These are phyloP conservation scores for Panagrolaimus sp. DNA, from an alignment of 1,140 invertebrate species.

Conservation along the genomic window DNA sequence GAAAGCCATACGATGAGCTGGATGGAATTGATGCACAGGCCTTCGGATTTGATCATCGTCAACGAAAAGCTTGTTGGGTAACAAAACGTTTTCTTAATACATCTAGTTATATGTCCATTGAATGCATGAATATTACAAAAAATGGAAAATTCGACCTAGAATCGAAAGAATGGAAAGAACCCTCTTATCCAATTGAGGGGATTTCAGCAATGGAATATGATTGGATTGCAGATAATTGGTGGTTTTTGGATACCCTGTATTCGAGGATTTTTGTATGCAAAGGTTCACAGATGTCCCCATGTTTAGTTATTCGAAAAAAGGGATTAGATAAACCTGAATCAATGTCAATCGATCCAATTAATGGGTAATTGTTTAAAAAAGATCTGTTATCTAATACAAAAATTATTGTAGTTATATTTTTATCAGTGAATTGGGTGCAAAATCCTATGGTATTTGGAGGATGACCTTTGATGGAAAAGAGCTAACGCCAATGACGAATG, in stretches of 20 bases:
- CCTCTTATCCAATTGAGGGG: neutral
- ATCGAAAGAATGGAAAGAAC: neutral
- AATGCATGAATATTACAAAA: neutral
- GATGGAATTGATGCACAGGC: neutral
- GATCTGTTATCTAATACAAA: no score
- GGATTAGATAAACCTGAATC: neutral
- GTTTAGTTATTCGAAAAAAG: neutral
- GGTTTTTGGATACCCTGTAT: neutral
- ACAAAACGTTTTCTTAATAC: neutral
- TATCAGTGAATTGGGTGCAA: neutral
- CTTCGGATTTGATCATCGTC: neutral
- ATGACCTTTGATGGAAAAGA: neutral
- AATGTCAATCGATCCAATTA: neutral
- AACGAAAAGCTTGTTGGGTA: neutral
- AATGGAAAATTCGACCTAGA: neutral
- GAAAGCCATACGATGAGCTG: neutral
- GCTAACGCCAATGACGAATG: neutral
- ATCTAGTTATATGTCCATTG: neutral
- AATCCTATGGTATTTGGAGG: neutral
- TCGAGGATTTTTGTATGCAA: neutral
- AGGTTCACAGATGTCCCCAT: neutral
- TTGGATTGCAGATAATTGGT: slow-evolving; percentile 1
- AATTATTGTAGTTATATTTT: neutral
- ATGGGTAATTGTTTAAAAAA: neutral
- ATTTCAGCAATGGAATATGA: slow-evolving; percentile 6